phyloP scores from a whole-genome alignment of 2,888 invertebrate species.

The Steinernema hermaphroditum region DNA sequence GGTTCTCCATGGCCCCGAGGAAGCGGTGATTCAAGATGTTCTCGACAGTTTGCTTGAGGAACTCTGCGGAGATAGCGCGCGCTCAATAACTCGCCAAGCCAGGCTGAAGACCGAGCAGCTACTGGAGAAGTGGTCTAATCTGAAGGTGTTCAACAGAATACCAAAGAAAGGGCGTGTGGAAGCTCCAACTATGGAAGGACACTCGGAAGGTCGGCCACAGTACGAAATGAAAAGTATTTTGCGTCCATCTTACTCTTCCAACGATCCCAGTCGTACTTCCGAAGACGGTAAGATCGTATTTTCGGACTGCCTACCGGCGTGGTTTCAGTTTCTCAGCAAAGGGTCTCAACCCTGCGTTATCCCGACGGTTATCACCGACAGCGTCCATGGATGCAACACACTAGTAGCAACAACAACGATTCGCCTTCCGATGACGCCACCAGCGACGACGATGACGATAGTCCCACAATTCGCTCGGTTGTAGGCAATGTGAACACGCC shows the following conservation, averaged over 20 bases:
- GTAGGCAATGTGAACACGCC: neutral
- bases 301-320: neutral
- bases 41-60: neutral
- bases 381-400: neutral
- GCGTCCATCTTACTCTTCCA: neutral
- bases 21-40: neutral
- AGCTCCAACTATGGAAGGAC: neutral
- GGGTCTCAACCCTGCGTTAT: neutral
- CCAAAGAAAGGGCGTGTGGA: conserved; percentile 14
- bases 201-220: neutral
- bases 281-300: too few species aligned
- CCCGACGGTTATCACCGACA: neutral
- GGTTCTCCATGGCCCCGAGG: neutral
- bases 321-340: neutral
- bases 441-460: conserved; percentile 9
- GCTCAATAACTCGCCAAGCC: neutral
- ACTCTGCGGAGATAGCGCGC: neutral
- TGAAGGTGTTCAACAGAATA: conserved; percentile 12
- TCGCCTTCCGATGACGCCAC: neutral
- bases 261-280: neutral
- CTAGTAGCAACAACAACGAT: neutral
- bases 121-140: neutral
- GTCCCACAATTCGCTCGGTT: neutral
- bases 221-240: conserved; percentile 24
- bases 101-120: neutral